Conservation (phyloP, 2,888 invertebrate species). For the Alloscopus bannaensis region DNA sequence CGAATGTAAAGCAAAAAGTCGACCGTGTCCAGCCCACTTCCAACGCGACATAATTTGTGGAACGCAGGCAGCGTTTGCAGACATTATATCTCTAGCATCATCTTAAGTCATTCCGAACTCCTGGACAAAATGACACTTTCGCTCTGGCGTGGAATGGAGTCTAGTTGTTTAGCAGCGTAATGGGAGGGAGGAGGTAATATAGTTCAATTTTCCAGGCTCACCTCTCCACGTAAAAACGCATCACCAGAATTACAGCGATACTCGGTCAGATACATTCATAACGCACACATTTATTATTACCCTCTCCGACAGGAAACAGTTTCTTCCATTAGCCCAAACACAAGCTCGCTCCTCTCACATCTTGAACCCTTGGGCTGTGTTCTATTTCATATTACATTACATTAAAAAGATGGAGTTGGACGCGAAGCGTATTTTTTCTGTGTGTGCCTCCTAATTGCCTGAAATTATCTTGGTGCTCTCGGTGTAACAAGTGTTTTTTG, state of each 20-base stretch:
- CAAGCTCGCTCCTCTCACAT: neutral
- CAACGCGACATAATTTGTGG: too few species aligned
- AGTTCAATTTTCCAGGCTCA: neutral
- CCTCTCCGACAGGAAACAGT: too few species aligned
- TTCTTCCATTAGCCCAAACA: neutral
- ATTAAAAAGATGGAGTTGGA: conserved; percentile 35
- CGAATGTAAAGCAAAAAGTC: too few species aligned
- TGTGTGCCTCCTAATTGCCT: conserved; percentile 61
- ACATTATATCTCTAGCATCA: too few species aligned
- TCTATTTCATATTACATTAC: conserved; percentile 27
- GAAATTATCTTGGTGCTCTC: conserved; percentile 63
- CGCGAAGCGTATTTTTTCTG: conserved; percentile 37
- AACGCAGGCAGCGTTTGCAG: too few species aligned
- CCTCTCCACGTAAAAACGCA: neutral
- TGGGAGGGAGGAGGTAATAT: neutral
- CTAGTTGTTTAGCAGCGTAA: too few species aligned
- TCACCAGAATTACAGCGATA: neutral
- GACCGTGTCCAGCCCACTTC: too few species aligned
- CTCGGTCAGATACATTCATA: neutral
- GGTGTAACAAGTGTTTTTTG: conserved; percentile 70
- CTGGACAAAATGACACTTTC: too few species aligned
- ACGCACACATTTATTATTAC: neutral
- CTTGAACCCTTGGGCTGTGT: conserved; percentile 16
- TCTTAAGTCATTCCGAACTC: too few species aligned
- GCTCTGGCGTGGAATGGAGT: too few species aligned